Conservation (phyloP, 2,888 invertebrate genomes). For the Macaria liturata region DNA sequence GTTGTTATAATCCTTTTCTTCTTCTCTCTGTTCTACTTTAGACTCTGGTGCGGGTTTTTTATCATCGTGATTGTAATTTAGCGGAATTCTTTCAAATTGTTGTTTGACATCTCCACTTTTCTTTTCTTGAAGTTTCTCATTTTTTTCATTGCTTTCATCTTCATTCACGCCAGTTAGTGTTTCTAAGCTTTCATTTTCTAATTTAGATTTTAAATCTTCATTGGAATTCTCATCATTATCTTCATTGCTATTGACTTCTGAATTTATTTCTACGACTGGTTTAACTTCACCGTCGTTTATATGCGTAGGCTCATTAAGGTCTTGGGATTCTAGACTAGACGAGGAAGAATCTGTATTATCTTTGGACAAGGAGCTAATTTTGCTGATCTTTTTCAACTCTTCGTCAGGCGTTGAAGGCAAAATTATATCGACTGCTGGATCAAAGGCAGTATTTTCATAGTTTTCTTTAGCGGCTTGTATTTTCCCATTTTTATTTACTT, state of each 20-base stretch:
- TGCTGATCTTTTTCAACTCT: conserved; percentile 26
- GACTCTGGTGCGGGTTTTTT: conserved; percentile 15
- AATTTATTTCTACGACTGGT: conserved; percentile 70
- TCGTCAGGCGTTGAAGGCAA: conserved; percentile 31
- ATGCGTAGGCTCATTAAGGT: conserved; percentile 43
- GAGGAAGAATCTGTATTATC: conserved; percentile 29
- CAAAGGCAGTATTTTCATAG: conserved; percentile 35
- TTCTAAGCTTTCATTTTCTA: conserved; percentile 51
- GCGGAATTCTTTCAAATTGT: conserved; percentile 75
- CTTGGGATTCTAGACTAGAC: conserved; percentile 36
- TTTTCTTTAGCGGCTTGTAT: conserved; percentile 46
- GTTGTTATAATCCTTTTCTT: conserved; percentile 36
- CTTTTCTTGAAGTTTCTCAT: conserved; percentile 41
- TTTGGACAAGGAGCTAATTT: conserved; percentile 33
- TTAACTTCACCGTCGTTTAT: conserved; percentile 69
- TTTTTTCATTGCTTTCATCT: conserved; percentile 38
- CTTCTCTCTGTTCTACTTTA: conserved; percentile 35
- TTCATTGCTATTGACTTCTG: conserved; percentile 51
- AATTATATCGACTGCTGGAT: conserved; percentile 36
- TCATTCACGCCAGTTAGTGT: conserved; percentile 45
- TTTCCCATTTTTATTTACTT: conserved; percentile 52
- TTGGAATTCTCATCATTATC: conserved; percentile 44
- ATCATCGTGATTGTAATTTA: conserved; percentile 64
- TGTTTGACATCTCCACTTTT: conserved; percentile 60
- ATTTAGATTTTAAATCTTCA: conserved; percentile 35